Base-by-base conservation (phyloP, 2,113 vertebrate genomes). In the Elanoides forficatus region DNA sequence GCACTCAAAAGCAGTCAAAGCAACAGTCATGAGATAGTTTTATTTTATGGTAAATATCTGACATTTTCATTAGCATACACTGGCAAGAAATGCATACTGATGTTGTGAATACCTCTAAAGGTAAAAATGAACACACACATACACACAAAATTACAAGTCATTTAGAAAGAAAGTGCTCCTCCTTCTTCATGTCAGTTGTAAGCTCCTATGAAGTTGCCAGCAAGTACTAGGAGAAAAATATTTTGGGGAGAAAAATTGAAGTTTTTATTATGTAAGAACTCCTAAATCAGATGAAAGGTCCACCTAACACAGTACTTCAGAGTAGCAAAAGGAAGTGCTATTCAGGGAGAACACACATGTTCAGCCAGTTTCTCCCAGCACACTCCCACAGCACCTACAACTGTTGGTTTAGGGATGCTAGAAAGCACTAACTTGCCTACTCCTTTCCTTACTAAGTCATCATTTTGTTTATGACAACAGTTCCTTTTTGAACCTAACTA, bases 1-100 rank as follows among this genome's bases (percentile, higher is more conserved):
- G 72, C 45, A 84, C n/a, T 95, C 80, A 90, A 92, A 88, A 83
- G 74, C 83, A 89, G 80, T 81, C 42, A 88, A 74, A 95, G 80
- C 42, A 91, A 80, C 15, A 84, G n/a, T 55, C 63, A 86, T 40
- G 63, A 66, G 42, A 83, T 22, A 82, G 75, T 76, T 90, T 62
- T 52, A 88, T 67, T 88, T 93, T 81, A 66, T 86, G 59, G 50
- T 83, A 86, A 86, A 62, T 84, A 95, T 22, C 91, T 89, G 88
- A 88, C 72, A 91, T 96, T 92, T 95, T 86, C 89, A 88, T 78
- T 78, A 92, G 67, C 55, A 59, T 45, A 59, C 10, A 70, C 68
- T 59, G 52, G 47, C 38, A 95, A 92, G 56, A 94, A 96, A 92
- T 63, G 29, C 63, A 91, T 50, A 70, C 26, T 58, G 83, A 63